Evolutionary conservation across 2,888 invertebrate species (phyloP).

Genomic region (Agrotis ipsilon): DNA sequence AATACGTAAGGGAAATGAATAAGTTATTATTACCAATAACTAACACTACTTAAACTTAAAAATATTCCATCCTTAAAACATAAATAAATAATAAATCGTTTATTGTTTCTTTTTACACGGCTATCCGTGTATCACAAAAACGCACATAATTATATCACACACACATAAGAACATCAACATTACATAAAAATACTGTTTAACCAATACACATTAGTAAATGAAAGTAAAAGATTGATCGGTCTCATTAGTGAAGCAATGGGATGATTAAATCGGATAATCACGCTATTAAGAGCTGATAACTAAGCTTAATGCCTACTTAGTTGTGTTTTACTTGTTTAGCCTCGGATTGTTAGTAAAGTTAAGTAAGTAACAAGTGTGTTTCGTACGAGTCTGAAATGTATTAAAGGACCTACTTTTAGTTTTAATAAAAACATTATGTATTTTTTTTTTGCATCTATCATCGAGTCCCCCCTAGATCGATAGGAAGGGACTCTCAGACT

Average conservation of each 20-base stretch:
- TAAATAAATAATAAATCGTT: too few species aligned
- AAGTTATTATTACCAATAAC: not conserved
- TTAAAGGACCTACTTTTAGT: not conserved
- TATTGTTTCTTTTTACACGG: too few species aligned
- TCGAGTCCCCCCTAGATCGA: too few species aligned
- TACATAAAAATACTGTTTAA: conserved; percentile 1
- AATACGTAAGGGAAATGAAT: not conserved
- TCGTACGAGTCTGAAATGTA: not conserved
- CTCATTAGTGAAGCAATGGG: conserved; percentile 40
- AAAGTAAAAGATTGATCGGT: conserved; percentile 50
- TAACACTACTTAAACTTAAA: too few species aligned
- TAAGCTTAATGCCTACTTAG: not conserved
- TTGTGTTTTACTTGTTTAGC: conserved; percentile 16
- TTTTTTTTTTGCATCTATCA: too few species aligned
- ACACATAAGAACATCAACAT: not conserved
- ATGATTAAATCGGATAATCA: conserved; percentile 43
- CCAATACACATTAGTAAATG: conserved; percentile 53
- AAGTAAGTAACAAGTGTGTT: not conserved
- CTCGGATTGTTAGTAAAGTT: not conserved
- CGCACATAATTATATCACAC: too few species aligned
- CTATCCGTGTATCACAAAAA: too few species aligned
- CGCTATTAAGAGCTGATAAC: conserved; percentile 30
- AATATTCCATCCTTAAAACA: too few species aligned
- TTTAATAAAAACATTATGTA: too few species aligned
- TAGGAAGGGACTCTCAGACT: too few species aligned